phyloP scores from a whole-genome alignment of 2,113 vertebrate species.

The Copsychus sechellarum region DNA sequence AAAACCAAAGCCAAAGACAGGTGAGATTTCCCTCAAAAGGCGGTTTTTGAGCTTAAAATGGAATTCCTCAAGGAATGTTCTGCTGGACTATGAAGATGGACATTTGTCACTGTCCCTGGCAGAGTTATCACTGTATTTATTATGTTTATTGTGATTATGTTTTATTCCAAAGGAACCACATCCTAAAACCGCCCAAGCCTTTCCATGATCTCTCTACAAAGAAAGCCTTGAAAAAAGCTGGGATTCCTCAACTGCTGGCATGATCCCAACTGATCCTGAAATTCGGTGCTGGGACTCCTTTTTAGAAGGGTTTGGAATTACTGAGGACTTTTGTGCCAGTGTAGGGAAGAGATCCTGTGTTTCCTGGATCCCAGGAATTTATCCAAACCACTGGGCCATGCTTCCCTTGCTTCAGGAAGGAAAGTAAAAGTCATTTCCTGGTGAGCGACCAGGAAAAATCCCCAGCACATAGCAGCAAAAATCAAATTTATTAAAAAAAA shows the following conservation, averaged over 20 bases:
- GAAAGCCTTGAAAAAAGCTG: neutral
- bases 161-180: neutral
- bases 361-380: neutral
- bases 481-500: neutral
- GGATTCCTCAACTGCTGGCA: neutral
- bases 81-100: neutral
- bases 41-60: neutral
- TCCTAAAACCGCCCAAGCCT: neutral
- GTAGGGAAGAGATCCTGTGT: neutral
- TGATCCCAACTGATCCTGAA: neutral
- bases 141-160: too few species aligned
- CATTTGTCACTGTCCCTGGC: neutral
- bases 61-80: neutral
- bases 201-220: neutral
- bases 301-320: neutral
- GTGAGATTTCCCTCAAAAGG: neutral
- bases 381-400: rapidly evolving
- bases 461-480: neutral
- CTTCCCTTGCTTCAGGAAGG: neutral
- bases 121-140: rapidly evolving
- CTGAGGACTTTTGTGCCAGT: neutral
- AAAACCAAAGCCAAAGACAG: neutral
- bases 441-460: neutral
- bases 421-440: neutral
- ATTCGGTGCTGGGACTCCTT: rapidly evolving